Conservation (phyloP, 2,888 invertebrate species). For the Augiades crinisus region DNA sequence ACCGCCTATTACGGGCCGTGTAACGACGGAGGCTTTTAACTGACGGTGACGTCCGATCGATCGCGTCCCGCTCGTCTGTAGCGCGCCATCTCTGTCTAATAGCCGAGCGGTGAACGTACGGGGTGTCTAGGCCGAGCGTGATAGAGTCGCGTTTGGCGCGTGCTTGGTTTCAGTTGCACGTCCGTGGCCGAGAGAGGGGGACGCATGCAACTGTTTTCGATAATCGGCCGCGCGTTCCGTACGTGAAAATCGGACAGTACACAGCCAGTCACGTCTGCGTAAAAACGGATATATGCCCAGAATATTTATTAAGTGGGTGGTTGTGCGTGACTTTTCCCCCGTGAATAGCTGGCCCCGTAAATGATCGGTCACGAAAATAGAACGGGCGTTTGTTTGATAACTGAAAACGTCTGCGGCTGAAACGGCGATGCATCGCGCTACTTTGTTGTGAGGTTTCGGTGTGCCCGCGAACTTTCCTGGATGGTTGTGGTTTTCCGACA, state of each 20-base stretch:
- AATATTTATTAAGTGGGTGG: constrained; percentile 83
- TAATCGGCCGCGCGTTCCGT: constrained; percentile 80
- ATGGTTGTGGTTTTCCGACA: constrained; percentile 25
- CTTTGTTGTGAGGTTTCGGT: constrained; percentile 39
- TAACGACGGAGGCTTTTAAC: constrained; percentile 81
- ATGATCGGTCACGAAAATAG: constrained; percentile 71
- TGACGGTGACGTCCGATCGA: constrained; percentile 73
- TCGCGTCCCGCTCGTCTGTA: constrained; percentile 49
- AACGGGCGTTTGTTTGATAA: constrained; percentile 64
- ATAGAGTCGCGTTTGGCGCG: constrained; percentile 80
- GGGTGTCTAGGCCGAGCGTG: constrained; percentile 66
- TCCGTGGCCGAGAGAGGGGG: constrained; percentile 77
- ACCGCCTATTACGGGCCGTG: constrained; percentile 81
- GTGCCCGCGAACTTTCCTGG: constrained; percentile 10
- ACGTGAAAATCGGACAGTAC: constrained; percentile 80
- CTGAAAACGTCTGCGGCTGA: constrained; percentile 56
- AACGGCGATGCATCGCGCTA: constrained; percentile 34
- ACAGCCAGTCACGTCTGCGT: constrained; percentile 78
- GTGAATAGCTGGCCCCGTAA: constrained; percentile 73
- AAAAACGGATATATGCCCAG: constrained; percentile 83
- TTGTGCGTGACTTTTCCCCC: constrained; percentile 80
- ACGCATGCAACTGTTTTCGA: constrained; percentile 80
- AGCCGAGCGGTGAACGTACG: constrained; percentile 53
- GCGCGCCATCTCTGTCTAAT: constrained; percentile 55
- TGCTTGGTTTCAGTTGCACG: constrained; percentile 79